phyloP scores from a whole-genome alignment of 23 tunicate species.

The Halocynthia aurantium region DNA sequence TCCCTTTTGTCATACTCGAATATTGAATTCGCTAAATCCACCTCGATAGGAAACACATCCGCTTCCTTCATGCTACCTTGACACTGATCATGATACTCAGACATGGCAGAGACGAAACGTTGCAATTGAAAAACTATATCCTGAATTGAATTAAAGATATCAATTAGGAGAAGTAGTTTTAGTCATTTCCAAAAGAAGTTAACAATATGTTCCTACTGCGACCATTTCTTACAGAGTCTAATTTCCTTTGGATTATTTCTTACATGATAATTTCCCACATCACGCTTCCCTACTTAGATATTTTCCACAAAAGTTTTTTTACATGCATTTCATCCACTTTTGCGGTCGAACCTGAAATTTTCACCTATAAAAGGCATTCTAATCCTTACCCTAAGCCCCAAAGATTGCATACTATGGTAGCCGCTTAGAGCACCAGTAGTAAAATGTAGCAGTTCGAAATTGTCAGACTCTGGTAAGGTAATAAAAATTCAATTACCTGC shows the following conservation, averaged over 20 bases:
- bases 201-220: too few species aligned
- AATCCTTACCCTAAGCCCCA: not conserved
- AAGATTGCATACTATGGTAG: not conserved
- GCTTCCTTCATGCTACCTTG: slow-evolving; percentile 47
- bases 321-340: too few species aligned
- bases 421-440: not conserved
- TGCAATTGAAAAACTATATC: slow-evolving; percentile 87
- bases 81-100: slow-evolving; percentile 68
- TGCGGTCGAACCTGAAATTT: too few species aligned
- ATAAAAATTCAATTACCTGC: not conserved
- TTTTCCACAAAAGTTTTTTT: too few species aligned
- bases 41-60: slow-evolving; percentile 98
- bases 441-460: not conserved
- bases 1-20: slow-evolving; percentile 96
- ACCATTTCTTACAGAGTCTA: too few species aligned
- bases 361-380: too few species aligned
- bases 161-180: too few species aligned
- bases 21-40: slow-evolving; percentile 74
- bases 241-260: too few species aligned
- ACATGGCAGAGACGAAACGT: slow-evolving; percentile 68
- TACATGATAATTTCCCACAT: too few species aligned
- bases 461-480: too few species aligned
- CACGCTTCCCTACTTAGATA: too few species aligned
- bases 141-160: not conserved
- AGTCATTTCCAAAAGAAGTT: too few species aligned